Conservation (phyloP, 2,888 invertebrate species). For the Cataglyphis cursor region DNA sequence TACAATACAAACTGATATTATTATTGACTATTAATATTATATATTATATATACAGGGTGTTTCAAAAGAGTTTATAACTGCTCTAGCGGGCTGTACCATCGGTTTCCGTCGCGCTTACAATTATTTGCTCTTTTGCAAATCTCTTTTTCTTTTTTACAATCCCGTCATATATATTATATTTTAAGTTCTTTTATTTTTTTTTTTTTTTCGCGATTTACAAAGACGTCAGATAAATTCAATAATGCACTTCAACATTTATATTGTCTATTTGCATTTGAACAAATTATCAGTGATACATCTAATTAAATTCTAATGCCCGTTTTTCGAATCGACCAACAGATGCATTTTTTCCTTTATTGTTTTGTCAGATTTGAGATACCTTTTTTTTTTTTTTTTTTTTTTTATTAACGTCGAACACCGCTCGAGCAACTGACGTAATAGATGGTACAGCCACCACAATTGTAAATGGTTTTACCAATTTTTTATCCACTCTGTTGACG, state of each 20-base stretch:
- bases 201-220: neutral
- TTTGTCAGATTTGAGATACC: neutral
- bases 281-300: neutral
- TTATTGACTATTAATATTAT: constrained; percentile 85
- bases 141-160: neutral
- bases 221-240: neutral
- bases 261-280: neutral
- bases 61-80: constrained; percentile 84
- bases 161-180: neutral
- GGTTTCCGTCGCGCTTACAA: constrained; percentile 47
- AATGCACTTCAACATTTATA: neutral
- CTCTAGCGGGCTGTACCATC: constrained; percentile 78
- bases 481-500: constrained; percentile 84
- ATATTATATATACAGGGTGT: constrained; percentile 83
- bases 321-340: neutral
- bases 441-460: constrained; percentile 73
- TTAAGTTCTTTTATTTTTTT: neutral
- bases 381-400: neutral
- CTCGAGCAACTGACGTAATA: constrained; percentile 54
- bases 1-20: constrained; percentile 86
- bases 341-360: neutral
- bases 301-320: neutral
- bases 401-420: neutral
- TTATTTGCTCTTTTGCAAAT: neutral
- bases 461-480: constrained; percentile 81